Base-by-base conservation (phyloP, 2,888 invertebrate species). In the Drosophila colorata region DNA sequence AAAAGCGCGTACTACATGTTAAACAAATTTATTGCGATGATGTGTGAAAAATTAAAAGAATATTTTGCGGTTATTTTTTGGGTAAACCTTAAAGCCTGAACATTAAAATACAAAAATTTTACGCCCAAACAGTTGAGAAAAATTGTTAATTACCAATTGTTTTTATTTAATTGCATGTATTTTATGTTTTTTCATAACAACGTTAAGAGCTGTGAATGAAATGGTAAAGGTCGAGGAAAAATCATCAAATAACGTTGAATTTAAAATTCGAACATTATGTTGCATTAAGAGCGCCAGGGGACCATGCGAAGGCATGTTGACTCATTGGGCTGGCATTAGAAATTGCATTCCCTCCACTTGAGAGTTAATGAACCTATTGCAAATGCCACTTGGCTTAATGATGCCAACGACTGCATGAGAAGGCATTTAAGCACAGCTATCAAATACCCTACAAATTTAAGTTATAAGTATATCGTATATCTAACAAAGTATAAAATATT, bases 21-120 rank as follows among this genome's bases (percentile, higher is more conserved):
- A 55, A 69, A 65, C 78, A 81, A 86, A 88, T 87, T 80, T 63
- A 74, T 65, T 76, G 43, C 56, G 68, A 80, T 70, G 73, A 88
- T 80, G 82, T 88, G 82, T 64, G 82, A 82, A 72, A 86, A 86
- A 83, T 80, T 57, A 58, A 70, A 69, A 67, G 70, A 74, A 65
- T 49, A 69, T 68, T 61, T 58, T 49, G 28, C 25, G 13, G 6
- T 56, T 18, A 16, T 43, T 51, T 16, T 49, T 31, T 38, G 46
- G 52, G 20, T 7, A n/a, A 41, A 31, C 16, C 23, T 40, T 37
- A n/a, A 28, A 37, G 8, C 37, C 18, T 9, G 44, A 65, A 71
- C 55, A 61, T 73, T 38, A 80, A 79, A 80, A 72, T 60, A 80
- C 48, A 52, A 61, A 61, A 66, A 47, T 57, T 56, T 20, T 35